Conservation (phyloP, 2,113 vertebrate species). For the Hoplias malabaricus region DNA sequence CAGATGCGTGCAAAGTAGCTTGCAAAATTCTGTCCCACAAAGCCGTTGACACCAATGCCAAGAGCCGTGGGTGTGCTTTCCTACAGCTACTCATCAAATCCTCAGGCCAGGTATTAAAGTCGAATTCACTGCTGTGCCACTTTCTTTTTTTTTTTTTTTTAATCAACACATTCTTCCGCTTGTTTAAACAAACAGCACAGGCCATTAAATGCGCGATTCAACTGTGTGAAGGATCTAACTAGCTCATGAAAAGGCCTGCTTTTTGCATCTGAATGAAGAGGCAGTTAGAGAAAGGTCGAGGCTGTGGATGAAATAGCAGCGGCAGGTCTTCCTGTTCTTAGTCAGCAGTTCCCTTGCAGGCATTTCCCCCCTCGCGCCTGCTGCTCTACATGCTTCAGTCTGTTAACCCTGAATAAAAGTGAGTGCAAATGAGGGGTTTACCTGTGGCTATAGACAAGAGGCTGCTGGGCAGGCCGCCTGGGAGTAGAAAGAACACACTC, state of each 20-base stretch:
- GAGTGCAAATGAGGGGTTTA: slow-evolving; percentile 30
- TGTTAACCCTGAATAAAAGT: slow-evolving; percentile 18
- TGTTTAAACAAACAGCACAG: slow-evolving; percentile 47
- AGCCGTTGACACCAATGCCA: slow-evolving; percentile 64
- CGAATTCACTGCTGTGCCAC: background rate
- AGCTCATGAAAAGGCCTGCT: slow-evolving; percentile 47
- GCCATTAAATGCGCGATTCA: slow-evolving; percentile 43
- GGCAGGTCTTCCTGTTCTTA: slow-evolving; percentile 39
- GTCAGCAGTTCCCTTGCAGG: slow-evolving; percentile 40
- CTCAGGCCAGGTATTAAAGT: slow-evolving; percentile 9
- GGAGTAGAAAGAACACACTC: background rate
- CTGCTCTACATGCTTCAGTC: slow-evolving; percentile 13
- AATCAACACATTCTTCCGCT: slow-evolving; percentile 17
- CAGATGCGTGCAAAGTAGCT: slow-evolving; percentile 59
- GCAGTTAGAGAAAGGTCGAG: slow-evolving; percentile 39
- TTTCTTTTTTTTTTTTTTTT: slow-evolving; percentile 1
- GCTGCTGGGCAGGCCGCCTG: background rate
- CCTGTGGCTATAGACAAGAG: slow-evolving; percentile 19
- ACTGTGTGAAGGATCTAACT: slow-evolving; percentile 59
- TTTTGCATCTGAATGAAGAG: slow-evolving; percentile 55
- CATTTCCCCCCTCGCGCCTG: slow-evolving; percentile 2
- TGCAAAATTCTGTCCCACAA: slow-evolving; percentile 56
- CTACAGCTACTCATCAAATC: background rate
- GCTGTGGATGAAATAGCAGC: slow-evolving; percentile 37
- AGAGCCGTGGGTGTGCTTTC: slow-evolving; percentile 68